Percentiles rank a stretch among this genome's conserved stretches.
Conservation (phyloP, 2,888 invertebrate genomes). For the Ethmia dodecea region DNA sequence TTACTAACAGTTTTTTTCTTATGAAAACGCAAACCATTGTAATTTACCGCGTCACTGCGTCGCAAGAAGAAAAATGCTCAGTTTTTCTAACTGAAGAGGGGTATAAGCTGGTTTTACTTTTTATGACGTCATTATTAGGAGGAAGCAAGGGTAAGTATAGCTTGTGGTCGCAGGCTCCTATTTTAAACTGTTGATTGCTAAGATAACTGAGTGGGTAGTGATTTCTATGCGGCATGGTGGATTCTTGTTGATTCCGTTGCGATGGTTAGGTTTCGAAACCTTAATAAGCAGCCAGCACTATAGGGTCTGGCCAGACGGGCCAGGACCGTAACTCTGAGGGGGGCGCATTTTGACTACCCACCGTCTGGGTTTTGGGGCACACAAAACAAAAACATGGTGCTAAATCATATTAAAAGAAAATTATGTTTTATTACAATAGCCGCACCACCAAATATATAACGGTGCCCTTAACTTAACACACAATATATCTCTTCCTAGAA, state of each 20-base stretch:
- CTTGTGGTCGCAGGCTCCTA: conserved; percentile 43
- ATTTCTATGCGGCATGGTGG: conserved; percentile 25
- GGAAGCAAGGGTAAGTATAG: conserved; percentile 58
- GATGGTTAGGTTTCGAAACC: conserved; percentile 21
- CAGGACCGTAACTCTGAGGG: too few species aligned
- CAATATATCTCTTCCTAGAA: too few species aligned
- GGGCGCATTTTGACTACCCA: too few species aligned
- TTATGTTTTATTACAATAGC: too few species aligned
- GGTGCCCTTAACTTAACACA: too few species aligned
- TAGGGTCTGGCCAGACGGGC: too few species aligned
- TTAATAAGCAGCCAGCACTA: too few species aligned
- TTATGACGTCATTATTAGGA: conserved; percentile 68
- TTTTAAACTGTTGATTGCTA: conserved; percentile 56
- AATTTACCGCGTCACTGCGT: conserved; percentile 59
- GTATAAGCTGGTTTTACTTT: conserved; percentile 51
- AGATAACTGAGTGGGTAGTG: conserved; percentile 22
- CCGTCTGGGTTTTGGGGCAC: too few species aligned
- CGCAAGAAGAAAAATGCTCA: conserved; percentile 41
- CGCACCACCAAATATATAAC: too few species aligned
- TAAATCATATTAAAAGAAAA: too few species aligned
- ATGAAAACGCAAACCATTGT: conserved; percentile 41
- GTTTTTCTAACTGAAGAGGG: conserved; percentile 46
- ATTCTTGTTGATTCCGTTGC: conserved; percentile 20
- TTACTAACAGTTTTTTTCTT: conserved; percentile 5
- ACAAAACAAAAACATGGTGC: too few species aligned